These are phyloP conservation scores for Podilymbus podiceps DNA, from an alignment of 2,113 vertebrate genomes.

Conservation along the genomic window DNA sequence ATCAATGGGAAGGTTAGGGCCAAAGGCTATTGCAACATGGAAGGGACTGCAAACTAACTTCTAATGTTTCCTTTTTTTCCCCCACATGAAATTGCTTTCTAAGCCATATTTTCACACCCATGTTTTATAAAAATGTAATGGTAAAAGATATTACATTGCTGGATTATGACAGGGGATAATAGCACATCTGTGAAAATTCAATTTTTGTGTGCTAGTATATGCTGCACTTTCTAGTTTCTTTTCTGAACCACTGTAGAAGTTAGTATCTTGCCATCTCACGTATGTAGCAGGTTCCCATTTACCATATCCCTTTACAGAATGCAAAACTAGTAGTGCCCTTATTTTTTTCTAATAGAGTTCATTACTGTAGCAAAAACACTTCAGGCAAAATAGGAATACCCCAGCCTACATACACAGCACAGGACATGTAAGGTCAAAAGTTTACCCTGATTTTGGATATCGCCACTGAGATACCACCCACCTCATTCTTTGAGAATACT, in stretches of 20 bases:
- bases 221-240: background rate
- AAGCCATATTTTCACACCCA: background rate
- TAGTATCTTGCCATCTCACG: background rate
- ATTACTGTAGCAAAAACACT: background rate
- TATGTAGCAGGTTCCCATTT: background rate
- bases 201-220: background rate
- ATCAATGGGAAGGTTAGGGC: background rate
- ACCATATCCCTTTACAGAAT: background rate
- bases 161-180: background rate
- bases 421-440: slow-evolving; percentile 6
- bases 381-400: slow-evolving; percentile 17
- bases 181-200: background rate
- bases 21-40: background rate
- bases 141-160: background rate
- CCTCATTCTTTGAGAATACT: background rate
- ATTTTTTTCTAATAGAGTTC: background rate
- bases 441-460: background rate
- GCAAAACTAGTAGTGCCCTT: background rate
- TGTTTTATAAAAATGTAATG: background rate
- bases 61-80: background rate
- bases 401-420: background rate
- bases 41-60: background rate
- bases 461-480: background rate
- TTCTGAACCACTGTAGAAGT: background rate
- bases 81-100: background rate